phyloP scores from a whole-genome alignment of 2,888 invertebrate species.

The Hymenopus coronatus region DNA sequence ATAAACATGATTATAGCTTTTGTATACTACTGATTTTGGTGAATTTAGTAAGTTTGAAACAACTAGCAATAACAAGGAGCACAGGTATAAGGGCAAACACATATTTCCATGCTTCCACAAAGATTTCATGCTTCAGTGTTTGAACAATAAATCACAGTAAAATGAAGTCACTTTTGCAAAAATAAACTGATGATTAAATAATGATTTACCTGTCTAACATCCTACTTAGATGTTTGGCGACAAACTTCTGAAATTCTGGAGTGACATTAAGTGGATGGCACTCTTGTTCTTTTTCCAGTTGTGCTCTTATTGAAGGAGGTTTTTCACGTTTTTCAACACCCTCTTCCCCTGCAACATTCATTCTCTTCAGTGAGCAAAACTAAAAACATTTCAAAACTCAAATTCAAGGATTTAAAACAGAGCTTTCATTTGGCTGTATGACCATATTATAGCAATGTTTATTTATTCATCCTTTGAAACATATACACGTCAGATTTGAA shows the following conservation, averaged over 20 bases:
- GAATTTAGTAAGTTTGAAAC: too few relatives aligned
- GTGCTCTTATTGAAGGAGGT: neutral
- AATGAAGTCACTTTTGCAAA: neutral
- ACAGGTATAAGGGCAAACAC: too few relatives aligned
- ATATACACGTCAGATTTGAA: too few relatives aligned
- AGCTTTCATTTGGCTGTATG: too few relatives aligned
- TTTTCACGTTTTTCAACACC: neutral
- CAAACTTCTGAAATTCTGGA: constrained; percentile 20
- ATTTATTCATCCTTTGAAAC: too few relatives aligned
- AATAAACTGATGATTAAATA: neutral
- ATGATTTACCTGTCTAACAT: constrained; percentile 11
- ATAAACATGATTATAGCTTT: too few relatives aligned
- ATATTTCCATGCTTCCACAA: too few relatives aligned
- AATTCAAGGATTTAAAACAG: too few relatives aligned
- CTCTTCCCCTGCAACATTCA: neutral
- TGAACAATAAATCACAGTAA: neutral
- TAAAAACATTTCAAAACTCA: neutral
- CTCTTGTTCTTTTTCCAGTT: neutral
- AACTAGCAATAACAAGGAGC: too few relatives aligned
- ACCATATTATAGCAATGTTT: too few relatives aligned
- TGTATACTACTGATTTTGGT: too few relatives aligned
- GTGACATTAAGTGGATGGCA: constrained; percentile 10
- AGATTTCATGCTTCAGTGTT: neutral
- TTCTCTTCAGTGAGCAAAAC: neutral
- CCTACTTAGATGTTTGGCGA: constrained; percentile 12